Percentiles rank a stretch among this genome's conserved stretches.
These are phyloP conservation scores for Hemistola chrysoprasaria DNA, from an alignment of 2,888 invertebrate species.

Conservation along the genomic window DNA sequence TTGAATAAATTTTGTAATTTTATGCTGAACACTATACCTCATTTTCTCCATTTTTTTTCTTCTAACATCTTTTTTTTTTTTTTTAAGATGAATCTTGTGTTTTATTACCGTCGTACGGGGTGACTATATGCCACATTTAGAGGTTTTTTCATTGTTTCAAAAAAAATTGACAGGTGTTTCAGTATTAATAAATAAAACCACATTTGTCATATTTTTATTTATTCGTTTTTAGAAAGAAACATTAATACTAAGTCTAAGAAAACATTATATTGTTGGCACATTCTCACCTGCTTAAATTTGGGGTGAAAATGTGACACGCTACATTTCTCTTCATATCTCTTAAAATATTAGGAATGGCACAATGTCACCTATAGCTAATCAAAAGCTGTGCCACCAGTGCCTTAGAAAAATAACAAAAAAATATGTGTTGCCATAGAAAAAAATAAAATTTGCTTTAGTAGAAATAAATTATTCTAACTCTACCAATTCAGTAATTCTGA, in stretches of 20 bases:
- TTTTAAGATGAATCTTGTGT: too few relatives aligned
- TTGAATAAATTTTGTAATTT: too few relatives aligned
- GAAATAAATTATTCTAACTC: conserved; percentile 4
- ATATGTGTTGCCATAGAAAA: too few relatives aligned
- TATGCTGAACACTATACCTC: too few relatives aligned
- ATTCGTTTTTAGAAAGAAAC: conserved; percentile 9
- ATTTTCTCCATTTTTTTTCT: too few relatives aligned
- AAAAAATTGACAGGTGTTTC: conserved; percentile 8
- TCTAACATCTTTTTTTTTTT: too few relatives aligned
- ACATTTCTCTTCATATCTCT: conserved; percentile 10
- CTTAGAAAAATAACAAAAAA: conserved; percentile 4
- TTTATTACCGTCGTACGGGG: too few relatives aligned
- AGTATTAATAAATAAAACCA: conserved; percentile 8
- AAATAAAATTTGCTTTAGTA: too few relatives aligned
- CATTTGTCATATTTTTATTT: conserved; percentile 5
- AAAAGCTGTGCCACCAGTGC: conserved; percentile 8
- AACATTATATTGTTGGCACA: conserved; percentile 11
- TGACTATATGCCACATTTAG: conserved; percentile 12
- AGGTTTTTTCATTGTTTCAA: conserved; percentile 9
- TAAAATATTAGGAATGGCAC: conserved; percentile 7
- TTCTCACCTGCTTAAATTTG: conserved; percentile 8
- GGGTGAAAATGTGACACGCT: conserved; percentile 12
- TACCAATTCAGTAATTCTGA: conserved; percentile 3
- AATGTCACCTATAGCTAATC: conserved; percentile 12
- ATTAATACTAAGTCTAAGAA: conserved; percentile 12